phyloP scores from a whole-genome alignment of 2,113 vertebrate genomes.

The Melospiza melodia region DNA sequence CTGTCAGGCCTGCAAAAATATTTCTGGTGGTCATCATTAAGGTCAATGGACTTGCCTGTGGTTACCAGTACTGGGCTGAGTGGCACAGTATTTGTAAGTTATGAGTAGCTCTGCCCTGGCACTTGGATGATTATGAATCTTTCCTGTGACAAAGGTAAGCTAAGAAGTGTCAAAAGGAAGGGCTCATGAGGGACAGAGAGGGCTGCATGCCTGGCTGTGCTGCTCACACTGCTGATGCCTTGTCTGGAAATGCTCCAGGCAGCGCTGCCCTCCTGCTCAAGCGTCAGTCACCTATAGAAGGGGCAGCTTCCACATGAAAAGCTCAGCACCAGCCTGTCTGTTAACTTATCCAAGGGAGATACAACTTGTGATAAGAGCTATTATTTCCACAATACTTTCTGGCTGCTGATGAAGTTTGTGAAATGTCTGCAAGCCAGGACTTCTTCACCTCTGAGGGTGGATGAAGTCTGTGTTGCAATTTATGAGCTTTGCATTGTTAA shows the following conservation, averaged over 20 bases:
- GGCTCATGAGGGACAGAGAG: not conserved
- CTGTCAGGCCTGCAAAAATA: not conserved
- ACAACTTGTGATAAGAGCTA: not conserved
- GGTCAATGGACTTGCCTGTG: not conserved
- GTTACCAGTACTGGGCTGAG: not conserved
- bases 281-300: not conserved
- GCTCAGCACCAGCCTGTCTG: not conserved
- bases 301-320: not conserved
- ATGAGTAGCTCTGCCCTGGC: not conserved
- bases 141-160: not conserved
- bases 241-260: not conserved
- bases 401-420: not conserved
- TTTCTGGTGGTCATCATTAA: not conserved
- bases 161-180: not conserved
- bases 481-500: not conserved
- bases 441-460: not conserved
- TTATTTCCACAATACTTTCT: not conserved
- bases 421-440: not conserved
- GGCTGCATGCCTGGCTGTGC: not conserved
- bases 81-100: fast-evolving
- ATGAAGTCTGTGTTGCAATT: constrained; percentile 1
- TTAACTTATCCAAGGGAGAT: not conserved
- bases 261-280: not conserved
- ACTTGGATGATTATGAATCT: not conserved
- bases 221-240: not conserved